Percentiles rank a stretch among this genome's conserved stretches.
phyloP scores from a whole-genome alignment of 2,797 vertebrate genomes.

The Lithobates sylvaticus region DNA sequence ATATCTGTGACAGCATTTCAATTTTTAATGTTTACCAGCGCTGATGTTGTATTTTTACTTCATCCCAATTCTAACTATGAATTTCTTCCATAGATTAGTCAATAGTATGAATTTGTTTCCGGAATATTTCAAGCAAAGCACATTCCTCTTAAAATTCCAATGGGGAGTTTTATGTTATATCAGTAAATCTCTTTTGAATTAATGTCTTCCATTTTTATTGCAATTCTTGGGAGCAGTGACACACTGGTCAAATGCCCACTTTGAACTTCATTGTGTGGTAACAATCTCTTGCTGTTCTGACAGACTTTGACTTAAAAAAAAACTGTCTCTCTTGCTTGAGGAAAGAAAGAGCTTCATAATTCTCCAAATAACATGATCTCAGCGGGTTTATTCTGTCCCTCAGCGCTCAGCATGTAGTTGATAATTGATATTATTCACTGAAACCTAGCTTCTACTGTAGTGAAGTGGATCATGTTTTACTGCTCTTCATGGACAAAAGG shows the following conservation, averaged over 20 bases:
- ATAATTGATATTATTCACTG: constrained; percentile 59
- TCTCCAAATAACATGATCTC: constrained; percentile 55
- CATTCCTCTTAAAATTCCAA: background rate
- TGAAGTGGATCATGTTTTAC: constrained; percentile 48
- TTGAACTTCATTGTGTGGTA: constrained; percentile 45
- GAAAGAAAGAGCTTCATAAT: constrained; percentile 57
- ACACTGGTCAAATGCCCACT: constrained; percentile 57
- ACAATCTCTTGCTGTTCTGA: constrained; percentile 53
- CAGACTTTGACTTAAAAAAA: constrained; percentile 47
- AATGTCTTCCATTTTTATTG: constrained; percentile 50
- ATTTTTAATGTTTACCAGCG: no score
- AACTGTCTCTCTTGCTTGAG: constrained; percentile 43
- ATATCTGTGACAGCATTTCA: no score
- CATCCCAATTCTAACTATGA: no score
- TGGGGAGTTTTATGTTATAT: constrained; percentile 4
- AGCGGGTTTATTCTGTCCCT: constrained; percentile 51
- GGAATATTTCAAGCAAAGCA: background rate
- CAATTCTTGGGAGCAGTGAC: constrained; percentile 45
- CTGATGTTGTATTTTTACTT: background rate
- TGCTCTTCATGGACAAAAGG: constrained; percentile 39
- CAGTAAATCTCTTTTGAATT: constrained; percentile 44
- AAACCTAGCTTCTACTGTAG: constrained; percentile 37
- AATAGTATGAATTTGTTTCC: background rate
- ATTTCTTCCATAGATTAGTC: background rate
- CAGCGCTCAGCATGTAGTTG: constrained; percentile 45